Evolutionary conservation across 2,797 vertebrate genomes (phyloP).

Genomic region (Cynodonichthys magdalenae): DNA sequence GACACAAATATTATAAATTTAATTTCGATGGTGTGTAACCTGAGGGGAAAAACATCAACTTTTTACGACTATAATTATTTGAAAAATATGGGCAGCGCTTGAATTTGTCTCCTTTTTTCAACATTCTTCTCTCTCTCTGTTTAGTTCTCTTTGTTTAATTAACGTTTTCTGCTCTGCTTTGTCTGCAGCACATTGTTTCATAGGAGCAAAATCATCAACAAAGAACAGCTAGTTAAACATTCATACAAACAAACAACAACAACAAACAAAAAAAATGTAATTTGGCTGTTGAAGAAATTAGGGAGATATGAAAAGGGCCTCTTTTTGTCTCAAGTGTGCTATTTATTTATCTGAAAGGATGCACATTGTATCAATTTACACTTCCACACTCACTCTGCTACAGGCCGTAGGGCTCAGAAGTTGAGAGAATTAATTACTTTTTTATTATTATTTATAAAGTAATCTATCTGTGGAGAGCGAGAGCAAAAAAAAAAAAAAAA

Average conservation of each 20-base stretch:
- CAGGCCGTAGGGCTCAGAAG: conserved; percentile 91
- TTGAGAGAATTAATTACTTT: conserved; percentile 99
- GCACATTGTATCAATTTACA: conserved; percentile 94
- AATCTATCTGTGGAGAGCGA: conserved; percentile 81
- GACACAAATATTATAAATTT: not conserved
- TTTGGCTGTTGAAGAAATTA: conserved; percentile 83
- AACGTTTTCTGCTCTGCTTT: conserved; percentile 26
- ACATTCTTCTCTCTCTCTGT: conserved; percentile 2
- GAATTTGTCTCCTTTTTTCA: not conserved
- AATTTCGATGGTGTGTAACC: not conserved
- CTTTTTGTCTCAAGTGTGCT: conserved; percentile 79
- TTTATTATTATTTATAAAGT: conserved; percentile 95
- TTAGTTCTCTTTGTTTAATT: conserved; percentile 25
- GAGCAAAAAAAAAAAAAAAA: conserved; percentile 35
- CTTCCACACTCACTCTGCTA: conserved; percentile 86
- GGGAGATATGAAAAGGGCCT: conserved; percentile 73
- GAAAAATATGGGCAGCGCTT: conserved; percentile 3
- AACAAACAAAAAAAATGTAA: conserved; percentile 74
- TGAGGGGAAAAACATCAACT: conserved; percentile 3
- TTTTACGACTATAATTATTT: not conserved
- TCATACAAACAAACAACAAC: conserved; percentile 52
- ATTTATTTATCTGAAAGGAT: conserved; percentile 97
- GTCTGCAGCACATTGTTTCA: conserved; percentile 51
- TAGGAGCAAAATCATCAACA: conserved; percentile 66
- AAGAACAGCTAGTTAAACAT: conserved; percentile 79